A percentile compares a stretch with the other conserved stretches of the same genome.
Conservation (phyloP, 2,113 vertebrate genomes). For the Brienomyrus longianalis region DNA sequence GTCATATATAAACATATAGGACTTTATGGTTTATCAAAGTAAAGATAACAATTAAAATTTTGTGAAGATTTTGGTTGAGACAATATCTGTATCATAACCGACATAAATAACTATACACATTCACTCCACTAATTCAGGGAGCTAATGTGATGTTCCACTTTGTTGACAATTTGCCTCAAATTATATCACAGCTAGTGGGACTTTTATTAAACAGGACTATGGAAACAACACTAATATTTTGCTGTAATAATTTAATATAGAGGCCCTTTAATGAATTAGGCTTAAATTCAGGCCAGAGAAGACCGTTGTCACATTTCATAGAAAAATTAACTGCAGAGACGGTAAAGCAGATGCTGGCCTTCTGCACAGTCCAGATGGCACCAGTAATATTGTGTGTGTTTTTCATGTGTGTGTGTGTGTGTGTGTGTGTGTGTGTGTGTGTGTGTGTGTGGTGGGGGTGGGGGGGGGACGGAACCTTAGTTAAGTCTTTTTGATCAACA, state of each 20-base stretch:
- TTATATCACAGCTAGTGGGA: neutral
- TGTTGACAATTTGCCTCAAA: neutral
- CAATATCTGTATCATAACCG: neutral
- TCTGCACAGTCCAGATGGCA: neutral
- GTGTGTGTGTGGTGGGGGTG: neutral
- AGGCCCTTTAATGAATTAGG: neutral
- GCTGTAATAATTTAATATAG: neutral
- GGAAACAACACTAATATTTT: neutral
- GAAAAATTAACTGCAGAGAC: neutral
- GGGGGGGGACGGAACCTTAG: too few species aligned
- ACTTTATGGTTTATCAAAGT: neutral
- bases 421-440: neutral
- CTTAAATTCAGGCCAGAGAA: neutral
- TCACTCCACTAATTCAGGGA: neutral
- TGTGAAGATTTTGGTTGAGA: neutral
- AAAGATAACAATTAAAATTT: neutral
- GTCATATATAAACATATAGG: neutral
- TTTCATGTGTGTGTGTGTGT: neutral
- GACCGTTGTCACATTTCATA: neutral
- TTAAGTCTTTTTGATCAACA: neutral
- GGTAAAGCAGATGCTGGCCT: neutral
- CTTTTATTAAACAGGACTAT: neutral
- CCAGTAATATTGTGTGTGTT: neutral
- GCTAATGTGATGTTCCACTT: neutral
- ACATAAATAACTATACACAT: neutral